phyloP scores from a whole-genome alignment of 2,888 invertebrate genomes.

The Zonitis immaculata region DNA sequence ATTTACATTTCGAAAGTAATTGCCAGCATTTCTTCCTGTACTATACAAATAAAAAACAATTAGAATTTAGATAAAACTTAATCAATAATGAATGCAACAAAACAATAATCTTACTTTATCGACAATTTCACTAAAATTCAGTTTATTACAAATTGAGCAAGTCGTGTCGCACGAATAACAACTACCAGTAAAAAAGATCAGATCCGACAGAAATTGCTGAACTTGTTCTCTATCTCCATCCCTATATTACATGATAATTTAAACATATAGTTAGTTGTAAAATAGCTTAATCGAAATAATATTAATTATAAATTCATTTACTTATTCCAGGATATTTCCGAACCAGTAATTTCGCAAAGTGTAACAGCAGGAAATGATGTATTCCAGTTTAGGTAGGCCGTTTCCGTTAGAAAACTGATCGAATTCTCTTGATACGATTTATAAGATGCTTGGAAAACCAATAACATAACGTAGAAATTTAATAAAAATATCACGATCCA shows the following conservation, averaged over 20 bases:
- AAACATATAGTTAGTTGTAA: too few species aligned
- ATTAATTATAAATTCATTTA: conserved; percentile 19
- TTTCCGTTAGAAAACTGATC: conserved; percentile 52
- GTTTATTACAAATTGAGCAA: conserved; percentile 40
- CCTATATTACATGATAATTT: conserved; percentile 11
- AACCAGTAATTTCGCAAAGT: conserved; percentile 52
- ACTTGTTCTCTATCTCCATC: conserved; percentile 19
- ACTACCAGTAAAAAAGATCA: conserved; percentile 50
- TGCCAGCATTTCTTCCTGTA: conserved; percentile 51
- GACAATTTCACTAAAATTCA: conserved; percentile 41
- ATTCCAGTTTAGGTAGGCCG: conserved; percentile 58
- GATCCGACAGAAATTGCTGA: conserved; percentile 45
- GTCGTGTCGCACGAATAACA: conserved; percentile 48
- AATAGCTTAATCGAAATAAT: too few species aligned
- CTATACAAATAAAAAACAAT: conserved; percentile 24
- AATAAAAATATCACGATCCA: conserved; percentile 53
- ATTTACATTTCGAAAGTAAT: conserved; percentile 58
- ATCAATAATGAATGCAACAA: neutral
- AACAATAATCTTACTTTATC: conserved; percentile 36
- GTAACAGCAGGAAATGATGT: conserved; percentile 61
- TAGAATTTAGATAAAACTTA: neutral
- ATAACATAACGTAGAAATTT: conserved; percentile 48
- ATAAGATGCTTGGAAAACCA: conserved; percentile 51
- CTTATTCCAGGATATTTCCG: conserved; percentile 39
- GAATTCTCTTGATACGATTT: conserved; percentile 52